phyloP scores from a whole-genome alignment of 1,140 invertebrate species.

The Grapholita molesta region DNA sequence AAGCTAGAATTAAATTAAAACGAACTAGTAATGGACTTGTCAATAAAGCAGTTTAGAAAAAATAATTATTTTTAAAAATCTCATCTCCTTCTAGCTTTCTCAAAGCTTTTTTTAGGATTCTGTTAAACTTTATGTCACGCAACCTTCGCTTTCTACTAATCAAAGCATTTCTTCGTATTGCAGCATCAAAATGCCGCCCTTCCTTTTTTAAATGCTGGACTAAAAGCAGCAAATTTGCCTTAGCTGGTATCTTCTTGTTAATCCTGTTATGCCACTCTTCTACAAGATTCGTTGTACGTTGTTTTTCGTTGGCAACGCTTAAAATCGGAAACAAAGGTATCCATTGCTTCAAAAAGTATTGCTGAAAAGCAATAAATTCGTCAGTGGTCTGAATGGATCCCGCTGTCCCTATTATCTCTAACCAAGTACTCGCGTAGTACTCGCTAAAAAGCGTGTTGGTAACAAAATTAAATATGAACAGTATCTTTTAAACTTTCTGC shows the following conservation, averaged over 20 bases:
- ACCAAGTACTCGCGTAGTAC: background rate
- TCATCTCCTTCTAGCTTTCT: background rate
- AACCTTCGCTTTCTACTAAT: background rate
- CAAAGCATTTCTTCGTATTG: background rate
- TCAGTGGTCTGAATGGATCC: too few relatives aligned
- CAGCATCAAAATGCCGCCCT: background rate
- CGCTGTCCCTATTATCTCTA: background rate
- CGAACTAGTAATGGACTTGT: too few relatives aligned
- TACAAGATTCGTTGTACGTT: background rate
- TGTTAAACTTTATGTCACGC: background rate
- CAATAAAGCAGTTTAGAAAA: too few relatives aligned
- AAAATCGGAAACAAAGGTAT: background rate
- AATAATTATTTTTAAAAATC: too few relatives aligned
- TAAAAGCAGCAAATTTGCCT: background rate
- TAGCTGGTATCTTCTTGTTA: background rate
- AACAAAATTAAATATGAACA: background rate
- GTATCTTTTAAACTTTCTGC: background rate
- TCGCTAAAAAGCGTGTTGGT: background rate
- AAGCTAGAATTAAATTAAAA: too few relatives aligned
- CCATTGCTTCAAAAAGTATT: too few relatives aligned
- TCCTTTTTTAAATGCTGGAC: background rate
- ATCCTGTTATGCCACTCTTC: background rate
- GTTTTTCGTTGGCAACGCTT: background rate
- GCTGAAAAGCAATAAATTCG: too few relatives aligned
- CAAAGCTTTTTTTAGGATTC: background rate